Percentiles rank a stretch among this genome's conserved stretches.
Conservation (phyloP, 2,113 vertebrate genomes). For the Amphilophus citrinellus region DNA sequence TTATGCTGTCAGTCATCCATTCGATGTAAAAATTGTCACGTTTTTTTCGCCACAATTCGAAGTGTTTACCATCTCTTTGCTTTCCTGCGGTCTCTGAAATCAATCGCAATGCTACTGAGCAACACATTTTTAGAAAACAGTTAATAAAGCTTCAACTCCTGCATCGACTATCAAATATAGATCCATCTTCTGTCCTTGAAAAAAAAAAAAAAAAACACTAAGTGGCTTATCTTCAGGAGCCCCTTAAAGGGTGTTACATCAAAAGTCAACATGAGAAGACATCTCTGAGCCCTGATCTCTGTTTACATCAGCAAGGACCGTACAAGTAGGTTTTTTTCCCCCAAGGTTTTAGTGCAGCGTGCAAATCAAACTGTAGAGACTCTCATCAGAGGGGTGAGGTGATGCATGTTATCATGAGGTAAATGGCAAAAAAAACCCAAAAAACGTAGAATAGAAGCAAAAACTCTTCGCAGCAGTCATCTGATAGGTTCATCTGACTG, state of each 20-base stretch:
- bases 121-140: slow-evolving; percentile 11
- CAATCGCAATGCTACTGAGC: too few relatives aligned
- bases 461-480: neutral
- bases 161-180: too few relatives aligned
- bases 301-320: too few relatives aligned
- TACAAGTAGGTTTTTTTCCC: too few relatives aligned
- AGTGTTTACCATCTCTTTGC: too few relatives aligned
- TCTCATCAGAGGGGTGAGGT: neutral
- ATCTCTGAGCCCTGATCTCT: neutral
- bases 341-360: too few relatives aligned
- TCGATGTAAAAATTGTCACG: neutral
- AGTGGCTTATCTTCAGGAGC: neutral
- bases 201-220: too few relatives aligned
- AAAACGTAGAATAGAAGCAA: neutral
- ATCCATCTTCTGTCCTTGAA: too few relatives aligned
- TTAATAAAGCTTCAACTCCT: slow-evolving; percentile 22
- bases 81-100: too few relatives aligned
- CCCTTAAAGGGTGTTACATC: neutral
- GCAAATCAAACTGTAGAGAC: too few relatives aligned
- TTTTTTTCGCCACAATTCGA: neutral
- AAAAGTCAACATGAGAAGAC: neutral
- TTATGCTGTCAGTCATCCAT: neutral
- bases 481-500: neutral
- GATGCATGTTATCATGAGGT: neutral
- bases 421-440: neutral